Evolutionary conservation across 2,113 vertebrate genomes (phyloP).

Genomic region (Axis porcinus): DNA sequence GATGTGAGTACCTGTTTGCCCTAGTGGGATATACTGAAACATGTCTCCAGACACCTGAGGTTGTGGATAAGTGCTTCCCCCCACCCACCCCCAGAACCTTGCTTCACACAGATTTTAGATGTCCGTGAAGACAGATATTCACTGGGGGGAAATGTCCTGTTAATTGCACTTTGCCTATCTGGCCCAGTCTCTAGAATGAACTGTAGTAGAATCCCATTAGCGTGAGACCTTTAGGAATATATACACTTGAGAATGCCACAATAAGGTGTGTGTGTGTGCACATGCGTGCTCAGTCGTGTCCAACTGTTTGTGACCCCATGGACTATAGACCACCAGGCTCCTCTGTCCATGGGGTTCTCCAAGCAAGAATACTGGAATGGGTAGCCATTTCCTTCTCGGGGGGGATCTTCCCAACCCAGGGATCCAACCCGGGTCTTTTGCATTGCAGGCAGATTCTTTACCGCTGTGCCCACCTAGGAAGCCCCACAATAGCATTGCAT

Average conservation of each 20-base stretch:
- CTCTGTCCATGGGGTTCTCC: neutral
- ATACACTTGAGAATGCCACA: neutral
- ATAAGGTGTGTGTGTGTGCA: neutral
- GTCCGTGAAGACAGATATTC: neutral
- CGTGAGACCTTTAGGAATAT: neutral
- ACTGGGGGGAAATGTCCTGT: neutral
- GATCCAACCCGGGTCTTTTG: neutral
- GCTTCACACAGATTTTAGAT: conserved; percentile 22
- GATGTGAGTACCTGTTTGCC: conserved; percentile 32
- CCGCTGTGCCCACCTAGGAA: neutral
- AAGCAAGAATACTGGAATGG: neutral
- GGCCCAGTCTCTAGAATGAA: neutral
- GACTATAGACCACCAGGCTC: neutral
- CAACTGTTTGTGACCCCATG: neutral
- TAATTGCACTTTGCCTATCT: neutral
- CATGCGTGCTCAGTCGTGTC: neutral
- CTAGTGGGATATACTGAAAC: neutral
- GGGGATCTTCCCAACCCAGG: neutral
- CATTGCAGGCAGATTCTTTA: neutral
- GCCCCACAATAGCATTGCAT: neutral
- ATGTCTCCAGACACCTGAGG: neutral
- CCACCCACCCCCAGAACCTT: neutral
- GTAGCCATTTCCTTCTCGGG: neutral
- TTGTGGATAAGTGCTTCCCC: neutral
- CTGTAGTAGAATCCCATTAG: neutral